Conservation (phyloP, 1,140 invertebrate genomes). For the Mya arenaria region DNA sequence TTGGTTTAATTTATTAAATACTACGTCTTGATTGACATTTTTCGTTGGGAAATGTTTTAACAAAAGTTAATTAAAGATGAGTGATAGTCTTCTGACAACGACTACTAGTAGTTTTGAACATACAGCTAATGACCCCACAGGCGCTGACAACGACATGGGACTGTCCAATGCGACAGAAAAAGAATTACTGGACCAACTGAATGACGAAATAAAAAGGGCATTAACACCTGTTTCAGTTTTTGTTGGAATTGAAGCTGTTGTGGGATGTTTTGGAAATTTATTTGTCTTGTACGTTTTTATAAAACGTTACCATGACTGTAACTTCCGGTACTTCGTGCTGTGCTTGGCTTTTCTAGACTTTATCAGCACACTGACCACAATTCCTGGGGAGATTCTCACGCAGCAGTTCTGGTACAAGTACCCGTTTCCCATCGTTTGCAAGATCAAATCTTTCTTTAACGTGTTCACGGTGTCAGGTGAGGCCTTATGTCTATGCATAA, state of each 20-base stretch:
- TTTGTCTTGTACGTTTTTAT: conserved; percentile 63
- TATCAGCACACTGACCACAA: conserved; percentile 58
- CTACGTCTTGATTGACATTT: no score
- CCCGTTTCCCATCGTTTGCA: conserved; percentile 52
- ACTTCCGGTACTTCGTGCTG: conserved; percentile 58
- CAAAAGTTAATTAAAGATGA: no score
- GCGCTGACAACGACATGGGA: no score
- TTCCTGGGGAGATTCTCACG: conserved; percentile 66
- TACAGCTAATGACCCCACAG: no score
- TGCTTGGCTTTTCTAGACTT: conserved; percentile 63
- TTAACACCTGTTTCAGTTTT: conserved; percentile 48
- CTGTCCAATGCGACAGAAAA: no score
- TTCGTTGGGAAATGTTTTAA: no score
- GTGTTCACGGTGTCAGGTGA: conserved; percentile 62
- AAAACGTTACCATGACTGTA: conserved; percentile 43
- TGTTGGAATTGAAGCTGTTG: conserved; percentile 41
- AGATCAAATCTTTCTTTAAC: conserved; percentile 58
- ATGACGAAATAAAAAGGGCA: conserved; percentile 32
- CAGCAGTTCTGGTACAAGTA: conserved; percentile 66
- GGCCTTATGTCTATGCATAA: conserved; percentile 54
- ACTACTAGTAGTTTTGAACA: no score
- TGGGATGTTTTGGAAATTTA: conserved; percentile 57
- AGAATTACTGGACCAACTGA: no score
- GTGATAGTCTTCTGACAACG: no score
- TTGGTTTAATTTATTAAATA: no score